Percentiles rank a stretch among this genome's conserved stretches.
These are phyloP conservation scores for Urocynchramus pylzowi DNA, from an alignment of 2,113 vertebrate genomes.

Conservation along the genomic window DNA sequence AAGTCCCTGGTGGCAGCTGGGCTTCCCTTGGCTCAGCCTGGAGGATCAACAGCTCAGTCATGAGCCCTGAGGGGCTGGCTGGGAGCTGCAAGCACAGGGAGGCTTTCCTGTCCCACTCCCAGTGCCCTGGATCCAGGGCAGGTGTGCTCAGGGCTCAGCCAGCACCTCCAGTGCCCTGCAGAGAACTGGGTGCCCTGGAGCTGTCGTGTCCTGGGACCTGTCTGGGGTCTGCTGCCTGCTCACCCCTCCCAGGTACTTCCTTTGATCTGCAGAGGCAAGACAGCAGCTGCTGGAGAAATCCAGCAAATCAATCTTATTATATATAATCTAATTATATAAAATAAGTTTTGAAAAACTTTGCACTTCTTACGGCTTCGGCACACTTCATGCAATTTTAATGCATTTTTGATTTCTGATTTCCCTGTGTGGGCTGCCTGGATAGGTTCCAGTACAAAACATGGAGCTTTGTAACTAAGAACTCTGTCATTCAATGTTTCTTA, in stretches of 20 bases:
- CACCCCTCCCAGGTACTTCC: neutral
- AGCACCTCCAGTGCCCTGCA: neutral
- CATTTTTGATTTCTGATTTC: neutral
- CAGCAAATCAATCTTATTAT: neutral
- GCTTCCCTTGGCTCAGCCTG: neutral
- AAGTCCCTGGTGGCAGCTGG: neutral
- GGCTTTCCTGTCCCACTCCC: rapidly evolving
- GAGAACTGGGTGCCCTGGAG: neutral
- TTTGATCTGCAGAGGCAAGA: neutral
- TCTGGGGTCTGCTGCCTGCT: neutral
- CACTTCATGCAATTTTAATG: neutral
- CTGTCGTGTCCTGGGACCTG: rapidly evolving
- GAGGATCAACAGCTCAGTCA: neutral
- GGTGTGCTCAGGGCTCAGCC: neutral
- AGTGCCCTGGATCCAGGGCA: neutral
- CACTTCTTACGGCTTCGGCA: neutral
- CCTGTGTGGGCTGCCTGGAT: neutral
- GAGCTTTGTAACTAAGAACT: neutral
- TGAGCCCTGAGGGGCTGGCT: rapidly evolving
- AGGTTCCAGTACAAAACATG: neutral
- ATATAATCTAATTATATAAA: too few species aligned
- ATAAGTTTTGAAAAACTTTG: neutral
- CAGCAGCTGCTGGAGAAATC: neutral
- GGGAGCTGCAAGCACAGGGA: neutral
- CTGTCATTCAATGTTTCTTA: neutral